Evolutionary conservation across 2,888 invertebrate species (phyloP), one percentile per base, ranked within the genome.

Genomic region (Habroteleia sp.): DNA sequence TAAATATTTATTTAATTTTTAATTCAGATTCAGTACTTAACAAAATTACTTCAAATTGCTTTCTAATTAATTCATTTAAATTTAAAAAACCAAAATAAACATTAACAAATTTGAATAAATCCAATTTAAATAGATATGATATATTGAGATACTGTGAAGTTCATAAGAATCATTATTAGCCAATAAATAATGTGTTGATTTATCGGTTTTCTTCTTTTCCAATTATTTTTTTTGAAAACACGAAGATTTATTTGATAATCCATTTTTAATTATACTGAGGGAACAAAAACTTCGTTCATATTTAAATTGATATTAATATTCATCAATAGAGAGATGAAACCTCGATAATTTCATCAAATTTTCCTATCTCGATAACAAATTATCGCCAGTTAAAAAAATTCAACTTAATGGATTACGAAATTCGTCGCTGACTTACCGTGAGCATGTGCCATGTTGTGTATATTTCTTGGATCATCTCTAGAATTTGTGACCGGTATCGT

Each of bases 401-500:
- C 6, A 13, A 16, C 10, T 52, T 54, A 66, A 66, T 66, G 29
- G 56, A 56, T 56, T 13, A 48, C 56, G 66, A 46, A 66, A 56
- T 54, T 35, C 48, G 33, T 46, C 3, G 14, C 31, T 2, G 16
- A 29, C 56, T 81, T 78, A 88, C 87, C 89, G 42, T 92, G 92
- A 0, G 90, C 88, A 78, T 91, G 90, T 4, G 90, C 86, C 79
- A 91, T 91, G 79, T 89, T 93, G 83, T 90, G 93, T 84, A 84
- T 91, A 78, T 92, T 92, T 74, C 91, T 87, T 16, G 90, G 88
- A 76, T 91, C 91, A 77, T 91, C 91, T 74, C 90, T 90, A 58
- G 82, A 80, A 81, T 87, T 87, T 11, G 83, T 81, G 17, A 89
- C 86, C 25, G 87, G 86, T 39, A 88, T 83, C 13, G 89, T 84